A percentile compares a stretch with the other conserved stretches of the same genome.
Conservation (phyloP, 1,140 invertebrate species). For the Cherax quadricarinatus region DNA sequence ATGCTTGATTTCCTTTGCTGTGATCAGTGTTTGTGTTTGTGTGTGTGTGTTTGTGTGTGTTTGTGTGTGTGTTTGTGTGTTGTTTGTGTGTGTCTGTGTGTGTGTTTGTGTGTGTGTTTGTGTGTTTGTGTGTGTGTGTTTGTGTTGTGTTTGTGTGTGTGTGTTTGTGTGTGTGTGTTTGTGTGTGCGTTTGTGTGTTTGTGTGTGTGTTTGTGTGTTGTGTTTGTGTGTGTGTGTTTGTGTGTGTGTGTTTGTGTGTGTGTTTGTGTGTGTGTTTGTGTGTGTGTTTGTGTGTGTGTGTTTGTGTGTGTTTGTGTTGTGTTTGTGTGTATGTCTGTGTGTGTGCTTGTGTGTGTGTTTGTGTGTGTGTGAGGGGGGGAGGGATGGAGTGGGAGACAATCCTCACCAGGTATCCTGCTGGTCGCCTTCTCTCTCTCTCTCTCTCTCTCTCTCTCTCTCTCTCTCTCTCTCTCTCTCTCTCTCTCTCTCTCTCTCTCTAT, state of each 20-base stretch:
- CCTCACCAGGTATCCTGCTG: conserved; percentile 33
- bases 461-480: background rate
- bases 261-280: too few species aligned
- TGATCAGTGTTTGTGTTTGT: background rate
- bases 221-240: too few species aligned
- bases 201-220: background rate
- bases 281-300: background rate
- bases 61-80: background rate
- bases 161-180: background rate
- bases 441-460: too few species aligned
- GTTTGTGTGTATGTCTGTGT: too few species aligned
- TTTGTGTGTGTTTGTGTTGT: background rate
- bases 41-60: background rate
- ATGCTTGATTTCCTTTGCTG: too few species aligned
- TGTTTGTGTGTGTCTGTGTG: too few species aligned
- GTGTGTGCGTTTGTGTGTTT: background rate
- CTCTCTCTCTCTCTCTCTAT: too few species aligned
- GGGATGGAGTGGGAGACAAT: background rate
- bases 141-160: too few species aligned
- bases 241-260: too few species aligned
- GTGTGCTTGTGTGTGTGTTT: background rate
- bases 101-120: too few species aligned
- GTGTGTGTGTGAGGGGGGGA: background rate
- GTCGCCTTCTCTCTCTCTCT: background rate
- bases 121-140: background rate